These are phyloP conservation scores for Tanytarsus gracilentus DNA, from an alignment of 2,888 invertebrate genomes.

Conservation along the genomic window DNA sequence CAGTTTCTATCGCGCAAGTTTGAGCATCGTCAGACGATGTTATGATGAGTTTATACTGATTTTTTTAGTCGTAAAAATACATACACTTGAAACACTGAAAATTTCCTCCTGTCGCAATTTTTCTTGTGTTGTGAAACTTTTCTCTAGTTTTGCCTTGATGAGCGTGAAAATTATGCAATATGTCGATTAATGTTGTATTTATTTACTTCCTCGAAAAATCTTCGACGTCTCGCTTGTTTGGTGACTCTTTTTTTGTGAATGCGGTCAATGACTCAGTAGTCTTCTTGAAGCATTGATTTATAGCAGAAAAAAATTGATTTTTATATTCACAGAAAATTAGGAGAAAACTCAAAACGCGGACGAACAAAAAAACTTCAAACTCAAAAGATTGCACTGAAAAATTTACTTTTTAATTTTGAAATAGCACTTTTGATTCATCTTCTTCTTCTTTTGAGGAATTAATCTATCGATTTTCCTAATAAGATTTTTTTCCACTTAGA, in stretches of 20 bases:
- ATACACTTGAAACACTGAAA: no score
- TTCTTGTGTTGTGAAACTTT: no score
- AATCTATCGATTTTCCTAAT: background rate
- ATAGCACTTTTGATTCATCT: slow-evolving; percentile 16
- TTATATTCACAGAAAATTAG: slow-evolving; percentile 5
- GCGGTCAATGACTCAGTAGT: background rate
- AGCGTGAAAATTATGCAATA: no score
- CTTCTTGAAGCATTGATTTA: slow-evolving; percentile 19
- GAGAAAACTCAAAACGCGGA: background rate
- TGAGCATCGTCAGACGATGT: no score
- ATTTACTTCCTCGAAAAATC: no score
- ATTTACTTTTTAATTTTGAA: slow-evolving; percentile 2
- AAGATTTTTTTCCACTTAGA: background rate
- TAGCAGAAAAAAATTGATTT: slow-evolving; percentile 7
- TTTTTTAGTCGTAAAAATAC: no score
- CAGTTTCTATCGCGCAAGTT: no score
- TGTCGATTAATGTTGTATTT: no score
- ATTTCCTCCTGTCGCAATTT: no score
- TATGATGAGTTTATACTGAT: no score
- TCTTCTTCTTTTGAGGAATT: background rate
- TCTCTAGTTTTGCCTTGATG: no score
- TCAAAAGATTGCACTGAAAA: slow-evolving; percentile 19
- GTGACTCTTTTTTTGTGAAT: background rate
- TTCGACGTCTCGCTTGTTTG: slow-evolving; percentile 11
- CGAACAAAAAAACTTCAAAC: slow-evolving; percentile 8